Evolutionary conservation across 2,888 invertebrate species (phyloP), one percentile per base, ranked within the genome.

Genomic region (Agelastica alni): DNA sequence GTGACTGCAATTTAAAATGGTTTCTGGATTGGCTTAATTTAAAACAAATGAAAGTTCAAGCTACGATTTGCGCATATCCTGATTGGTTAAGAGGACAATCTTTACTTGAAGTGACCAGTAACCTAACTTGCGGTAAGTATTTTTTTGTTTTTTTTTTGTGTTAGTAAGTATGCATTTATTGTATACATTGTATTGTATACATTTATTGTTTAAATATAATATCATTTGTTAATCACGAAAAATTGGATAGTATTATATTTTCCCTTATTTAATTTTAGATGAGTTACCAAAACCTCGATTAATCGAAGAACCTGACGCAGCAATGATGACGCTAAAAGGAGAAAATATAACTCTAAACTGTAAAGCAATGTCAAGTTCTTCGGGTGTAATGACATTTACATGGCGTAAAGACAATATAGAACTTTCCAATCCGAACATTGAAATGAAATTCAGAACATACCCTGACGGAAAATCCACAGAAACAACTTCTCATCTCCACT

Each of bases 1-100:
- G 96, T 77, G 95, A 96, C 74, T 96, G 95, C 70, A 88, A 91
- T 69, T 78, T 95, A 60, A 78, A 86, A 47, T 95, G 96, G 94
- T 84, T 96, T 70, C 85, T 89, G n/a, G 81, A 84, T 62, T 95
- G 93, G 92, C 78, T 93, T 43, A 82, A 79, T 61, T 71, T 75
- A 14, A 81, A 80, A 59, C 81, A 80, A 52, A 80, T 83, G 55
- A 82, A 81, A 63, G 80, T 81, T 51, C 82, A 85, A 4, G 80
- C 81, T 56, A 85, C 88, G 9, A 83, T 84, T 26, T 96, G 96
- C 77, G 88, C 88, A 26, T 93, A 93, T 79, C 96, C 96, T 3
- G 81, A 86, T 41, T 83, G 85, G 75, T 79, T 94, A 32, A 80
- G 84, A 67, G 91, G 89, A 28, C 82, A 83, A 60, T 80, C 84